Percentiles rank a stretch among this genome's conserved stretches.
These are phyloP conservation scores for Chironomus riparius DNA, from an alignment of 2,888 invertebrate genomes.

Conservation along the genomic window DNA sequence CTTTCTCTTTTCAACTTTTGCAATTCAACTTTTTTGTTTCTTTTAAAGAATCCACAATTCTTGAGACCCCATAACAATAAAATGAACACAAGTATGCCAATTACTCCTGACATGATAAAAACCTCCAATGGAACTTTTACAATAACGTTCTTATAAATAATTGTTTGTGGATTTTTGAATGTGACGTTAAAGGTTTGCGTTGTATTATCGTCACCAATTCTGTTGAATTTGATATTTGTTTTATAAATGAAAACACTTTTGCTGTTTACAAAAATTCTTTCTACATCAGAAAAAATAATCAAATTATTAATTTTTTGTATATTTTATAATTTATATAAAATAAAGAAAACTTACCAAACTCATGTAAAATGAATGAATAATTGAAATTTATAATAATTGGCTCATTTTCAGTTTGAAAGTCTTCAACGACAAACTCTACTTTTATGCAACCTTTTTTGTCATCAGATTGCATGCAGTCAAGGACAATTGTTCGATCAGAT, in stretches of 20 bases:
- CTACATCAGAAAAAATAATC: too few species aligned
- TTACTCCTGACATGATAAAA: constrained; percentile 41
- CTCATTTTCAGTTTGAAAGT: constrained; percentile 36
- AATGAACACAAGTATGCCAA: constrained; percentile 41
- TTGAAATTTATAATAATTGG: constrained; percentile 37
- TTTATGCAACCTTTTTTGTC: constrained; percentile 36
- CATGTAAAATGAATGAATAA: constrained; percentile 38
- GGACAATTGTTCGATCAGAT: constrained; percentile 39
- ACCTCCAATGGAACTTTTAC: constrained; percentile 42
- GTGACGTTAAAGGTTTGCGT: not conserved
- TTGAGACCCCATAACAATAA: constrained; percentile 40
- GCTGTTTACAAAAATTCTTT: constrained; percentile 39
- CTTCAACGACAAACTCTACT: constrained; percentile 37
- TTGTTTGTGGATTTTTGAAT: constrained; percentile 37
- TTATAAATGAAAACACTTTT: constrained; percentile 41
- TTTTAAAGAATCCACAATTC: constrained; percentile 46
- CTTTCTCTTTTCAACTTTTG: constrained; percentile 35
- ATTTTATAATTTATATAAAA: too few species aligned
- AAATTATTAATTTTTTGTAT: too few species aligned
- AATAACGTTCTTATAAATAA: constrained; percentile 40
- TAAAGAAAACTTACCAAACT: constrained; percentile 31
- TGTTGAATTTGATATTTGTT: constrained; percentile 35
- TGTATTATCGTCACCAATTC: constrained; percentile 34
- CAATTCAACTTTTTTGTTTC: constrained; percentile 44
- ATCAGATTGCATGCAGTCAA: constrained; percentile 37